Percentiles rank a stretch among this genome's conserved stretches.
Evolutionary conservation across 2,888 invertebrate species (phyloP).

Genomic region (Pseudococcus jackbeardsleyi): DNA sequence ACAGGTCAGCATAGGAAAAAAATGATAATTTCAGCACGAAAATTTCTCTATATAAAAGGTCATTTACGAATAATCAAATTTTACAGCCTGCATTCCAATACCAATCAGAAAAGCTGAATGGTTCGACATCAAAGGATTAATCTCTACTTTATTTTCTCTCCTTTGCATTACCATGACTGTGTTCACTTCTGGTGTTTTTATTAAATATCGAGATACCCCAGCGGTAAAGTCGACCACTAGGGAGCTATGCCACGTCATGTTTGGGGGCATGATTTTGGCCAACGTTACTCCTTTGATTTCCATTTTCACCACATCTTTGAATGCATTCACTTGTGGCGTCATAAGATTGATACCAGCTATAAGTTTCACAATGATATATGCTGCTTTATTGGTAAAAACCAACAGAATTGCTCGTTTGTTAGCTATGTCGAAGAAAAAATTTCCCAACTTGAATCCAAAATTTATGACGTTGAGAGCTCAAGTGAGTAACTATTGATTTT

Average conservation of each 20-base stretch:
- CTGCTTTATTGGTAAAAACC: slow-evolving; percentile 81
- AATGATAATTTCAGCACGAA: too few relatives aligned
- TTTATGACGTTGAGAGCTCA: slow-evolving; percentile 77
- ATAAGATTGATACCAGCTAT: slow-evolving; percentile 76
- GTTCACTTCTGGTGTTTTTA: slow-evolving; percentile 76
- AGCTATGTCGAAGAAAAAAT: slow-evolving; percentile 80
- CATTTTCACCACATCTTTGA: slow-evolving; percentile 77
- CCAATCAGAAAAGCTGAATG: slow-evolving; percentile 69
- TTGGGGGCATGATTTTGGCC: slow-evolving; percentile 74
- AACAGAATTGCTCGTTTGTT: slow-evolving; percentile 83
- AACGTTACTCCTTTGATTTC: slow-evolving; percentile 77
- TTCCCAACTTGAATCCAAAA: slow-evolving; percentile 77
- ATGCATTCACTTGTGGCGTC: slow-evolving; percentile 74
- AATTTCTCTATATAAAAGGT: too few relatives aligned
- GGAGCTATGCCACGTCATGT: slow-evolving; percentile 79
- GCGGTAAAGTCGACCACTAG: slow-evolving; percentile 81
- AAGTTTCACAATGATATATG: slow-evolving; percentile 81
- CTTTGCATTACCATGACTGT: slow-evolving; percentile 77
- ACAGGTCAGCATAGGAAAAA: slow-evolving; percentile 72
- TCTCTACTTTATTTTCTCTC: slow-evolving; percentile 75
- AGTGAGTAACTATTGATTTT: slow-evolving; percentile 69
- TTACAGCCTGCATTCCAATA: not conserved
- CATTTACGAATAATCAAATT: too few relatives aligned
- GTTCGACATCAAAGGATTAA: slow-evolving; percentile 76
- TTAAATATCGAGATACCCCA: slow-evolving; percentile 80